Percentiles rank a stretch among this genome's conserved stretches.
These are phyloP conservation scores for Bellardia bayeri DNA, from an alignment of 2,888 invertebrate genomes.

Conservation along the genomic window DNA sequence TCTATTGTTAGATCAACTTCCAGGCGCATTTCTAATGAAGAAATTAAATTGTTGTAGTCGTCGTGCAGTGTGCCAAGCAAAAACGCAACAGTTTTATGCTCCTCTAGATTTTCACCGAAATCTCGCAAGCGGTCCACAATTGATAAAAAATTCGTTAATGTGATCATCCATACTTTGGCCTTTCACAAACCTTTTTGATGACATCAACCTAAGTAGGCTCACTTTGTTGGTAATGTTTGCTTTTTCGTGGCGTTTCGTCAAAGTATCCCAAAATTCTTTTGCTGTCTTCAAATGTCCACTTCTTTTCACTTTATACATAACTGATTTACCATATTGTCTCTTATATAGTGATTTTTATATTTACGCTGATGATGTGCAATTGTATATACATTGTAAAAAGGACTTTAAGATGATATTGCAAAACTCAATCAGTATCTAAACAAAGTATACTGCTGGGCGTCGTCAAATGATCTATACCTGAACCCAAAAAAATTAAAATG, in stretches of 20 bases:
- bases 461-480: too few species aligned
- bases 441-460: too few species aligned
- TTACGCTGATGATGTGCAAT: too few species aligned
- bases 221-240: slow-evolving; percentile 35
- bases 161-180: slow-evolving; percentile 51
- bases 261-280: slow-evolving; percentile 46
- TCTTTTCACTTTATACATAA: too few species aligned
- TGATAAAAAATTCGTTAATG: slow-evolving; percentile 48
- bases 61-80: slow-evolving; percentile 53
- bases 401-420: too few species aligned
- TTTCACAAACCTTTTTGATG: slow-evolving; percentile 14
- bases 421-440: too few species aligned
- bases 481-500: too few species aligned
- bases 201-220: slow-evolving; percentile 37
- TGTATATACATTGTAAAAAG: too few species aligned
- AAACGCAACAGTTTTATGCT: slow-evolving; percentile 50
- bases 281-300: slow-evolving; percentile 16
- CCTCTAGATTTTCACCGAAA: slow-evolving; percentile 47
- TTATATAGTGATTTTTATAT: too few species aligned
- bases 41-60: slow-evolving; percentile 54
- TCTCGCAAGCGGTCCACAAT: slow-evolving; percentile 51
- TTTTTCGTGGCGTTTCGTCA: slow-evolving; percentile 47
- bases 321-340: too few species aligned
- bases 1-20: slow-evolving; percentile 42
- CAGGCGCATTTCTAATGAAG: slow-evolving; percentile 54